Conservation (phyloP, 2,888 invertebrate genomes). For the Nomada hirtipes region DNA sequence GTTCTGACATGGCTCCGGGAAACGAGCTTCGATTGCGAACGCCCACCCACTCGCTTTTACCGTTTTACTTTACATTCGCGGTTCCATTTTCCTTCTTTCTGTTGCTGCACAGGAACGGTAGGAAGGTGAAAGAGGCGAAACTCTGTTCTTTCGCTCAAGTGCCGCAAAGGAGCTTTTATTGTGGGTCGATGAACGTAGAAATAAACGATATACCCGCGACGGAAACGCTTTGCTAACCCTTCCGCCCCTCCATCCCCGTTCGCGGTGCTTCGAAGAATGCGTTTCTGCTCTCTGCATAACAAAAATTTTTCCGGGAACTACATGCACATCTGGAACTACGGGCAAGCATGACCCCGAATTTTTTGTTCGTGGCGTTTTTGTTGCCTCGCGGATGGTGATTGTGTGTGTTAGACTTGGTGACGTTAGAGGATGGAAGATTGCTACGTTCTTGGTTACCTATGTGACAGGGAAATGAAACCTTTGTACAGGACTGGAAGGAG, state of each 20-base stretch:
- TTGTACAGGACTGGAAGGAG: too few species aligned
- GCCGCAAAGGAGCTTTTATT: slow-evolving; percentile 56
- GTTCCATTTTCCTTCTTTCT: slow-evolving; percentile 58
- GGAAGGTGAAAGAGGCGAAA: slow-evolving; percentile 38
- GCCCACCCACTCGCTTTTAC: slow-evolving; percentile 14
- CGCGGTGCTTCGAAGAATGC: slow-evolving; percentile 11
- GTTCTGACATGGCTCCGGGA: slow-evolving; percentile 33
- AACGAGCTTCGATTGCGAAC: slow-evolving; percentile 51
- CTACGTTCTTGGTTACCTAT: background rate
- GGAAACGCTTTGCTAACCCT: background rate
- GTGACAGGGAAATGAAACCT: too few species aligned
- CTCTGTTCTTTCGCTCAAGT: slow-evolving; percentile 46
- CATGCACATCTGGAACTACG: background rate
- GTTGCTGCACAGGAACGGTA: background rate
- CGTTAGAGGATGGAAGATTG: background rate
- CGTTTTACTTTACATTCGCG: slow-evolving; percentile 57
- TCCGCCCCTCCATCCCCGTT: background rate
- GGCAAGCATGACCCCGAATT: background rate
- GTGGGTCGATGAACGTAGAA: slow-evolving; percentile 52
- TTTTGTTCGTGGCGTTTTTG: background rate
- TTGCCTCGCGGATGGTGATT: background rate
- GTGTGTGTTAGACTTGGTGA: background rate
- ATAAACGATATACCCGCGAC: slow-evolving; percentile 39
- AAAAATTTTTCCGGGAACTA: slow-evolving; percentile 27
- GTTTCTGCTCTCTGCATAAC: slow-evolving; percentile 13